Conservation (phyloP, 2,888 invertebrate genomes). For the Erynnis tages region DNA sequence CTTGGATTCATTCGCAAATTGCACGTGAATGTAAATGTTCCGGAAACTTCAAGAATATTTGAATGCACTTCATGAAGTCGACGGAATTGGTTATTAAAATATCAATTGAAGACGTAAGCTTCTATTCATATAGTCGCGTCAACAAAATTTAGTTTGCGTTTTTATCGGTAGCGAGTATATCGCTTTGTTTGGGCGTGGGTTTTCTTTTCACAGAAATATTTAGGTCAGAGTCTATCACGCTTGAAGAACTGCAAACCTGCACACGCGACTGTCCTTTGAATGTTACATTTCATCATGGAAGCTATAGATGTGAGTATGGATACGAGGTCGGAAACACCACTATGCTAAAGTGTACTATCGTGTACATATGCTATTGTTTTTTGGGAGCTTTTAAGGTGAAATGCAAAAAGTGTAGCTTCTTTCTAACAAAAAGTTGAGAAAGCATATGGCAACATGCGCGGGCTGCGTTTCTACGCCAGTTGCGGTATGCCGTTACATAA, state of each 20-base stretch:
- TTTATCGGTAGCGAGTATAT: too few species aligned
- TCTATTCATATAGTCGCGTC: not conserved
- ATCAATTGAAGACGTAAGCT: not conserved
- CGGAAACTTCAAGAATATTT: slow-evolving; percentile 6
- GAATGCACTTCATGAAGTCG: slow-evolving; percentile 5
- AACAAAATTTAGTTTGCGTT: not conserved
- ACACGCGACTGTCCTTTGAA: too few species aligned
- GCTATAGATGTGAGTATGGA: too few species aligned
- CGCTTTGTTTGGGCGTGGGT: too few species aligned
- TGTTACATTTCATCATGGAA: too few species aligned
- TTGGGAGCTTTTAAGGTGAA: not conserved
- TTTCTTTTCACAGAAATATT: too few species aligned
- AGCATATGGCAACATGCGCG: slow-evolving; percentile 35
- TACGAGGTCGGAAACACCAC: too few species aligned
- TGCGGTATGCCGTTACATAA: slow-evolving; percentile 48
- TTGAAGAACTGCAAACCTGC: too few species aligned
- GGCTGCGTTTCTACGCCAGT: slow-evolving; percentile 40
- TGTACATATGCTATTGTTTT: not conserved
- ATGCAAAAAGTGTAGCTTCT: slow-evolving; percentile 20
- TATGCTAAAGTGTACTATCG: too few species aligned
- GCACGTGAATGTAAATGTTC: slow-evolving; percentile 18
- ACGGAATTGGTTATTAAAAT: not conserved
- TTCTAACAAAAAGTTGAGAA: slow-evolving; percentile 33
- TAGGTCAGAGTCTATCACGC: too few species aligned
- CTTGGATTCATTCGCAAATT: slow-evolving; percentile 12